These are phyloP conservation scores for Nemotelus nigrinus DNA, from an alignment of 2,888 invertebrate genomes.

Conservation along the genomic window DNA sequence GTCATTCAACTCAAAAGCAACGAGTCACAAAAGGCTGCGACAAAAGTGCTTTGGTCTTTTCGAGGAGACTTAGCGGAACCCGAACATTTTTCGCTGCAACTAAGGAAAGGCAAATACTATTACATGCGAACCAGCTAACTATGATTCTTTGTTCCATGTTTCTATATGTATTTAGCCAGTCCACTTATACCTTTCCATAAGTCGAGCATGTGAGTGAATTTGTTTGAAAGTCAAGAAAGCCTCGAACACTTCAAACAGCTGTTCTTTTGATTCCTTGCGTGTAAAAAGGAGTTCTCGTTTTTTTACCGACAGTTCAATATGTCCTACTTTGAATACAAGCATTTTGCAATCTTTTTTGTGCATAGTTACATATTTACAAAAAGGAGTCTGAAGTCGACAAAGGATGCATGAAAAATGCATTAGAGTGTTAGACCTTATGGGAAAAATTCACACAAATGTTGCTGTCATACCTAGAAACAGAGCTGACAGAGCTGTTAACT, in stretches of 20 bases:
- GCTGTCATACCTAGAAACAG: too few species aligned
- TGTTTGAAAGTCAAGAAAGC: background rate
- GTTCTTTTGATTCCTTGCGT: background rate
- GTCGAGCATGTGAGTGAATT: background rate
- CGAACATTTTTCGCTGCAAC: background rate
- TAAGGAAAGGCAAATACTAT: conserved; percentile 18
- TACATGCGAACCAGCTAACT: conserved; percentile 10
- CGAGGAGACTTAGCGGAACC: background rate
- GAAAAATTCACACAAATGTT: too few species aligned
- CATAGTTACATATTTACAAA: too few species aligned
- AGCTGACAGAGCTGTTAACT: too few species aligned
- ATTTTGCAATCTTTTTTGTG: too few species aligned
- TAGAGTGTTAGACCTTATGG: too few species aligned
- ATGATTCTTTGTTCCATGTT: conserved; percentile 2
- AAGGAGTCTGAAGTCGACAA: too few species aligned
- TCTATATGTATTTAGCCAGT: background rate
- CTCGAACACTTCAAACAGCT: conserved; percentile 10
- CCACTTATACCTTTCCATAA: background rate
- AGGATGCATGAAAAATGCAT: too few species aligned
- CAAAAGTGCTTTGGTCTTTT: background rate
- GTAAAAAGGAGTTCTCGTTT: background rate
- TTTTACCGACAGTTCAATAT: too few species aligned
- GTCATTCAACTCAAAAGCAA: conserved; percentile 10
- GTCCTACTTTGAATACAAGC: too few species aligned
- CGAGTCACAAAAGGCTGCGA: conserved; percentile 18